Base-by-base conservation (phyloP, 1,140 invertebrate genomes). In the Drosophila baimaii region DNA sequence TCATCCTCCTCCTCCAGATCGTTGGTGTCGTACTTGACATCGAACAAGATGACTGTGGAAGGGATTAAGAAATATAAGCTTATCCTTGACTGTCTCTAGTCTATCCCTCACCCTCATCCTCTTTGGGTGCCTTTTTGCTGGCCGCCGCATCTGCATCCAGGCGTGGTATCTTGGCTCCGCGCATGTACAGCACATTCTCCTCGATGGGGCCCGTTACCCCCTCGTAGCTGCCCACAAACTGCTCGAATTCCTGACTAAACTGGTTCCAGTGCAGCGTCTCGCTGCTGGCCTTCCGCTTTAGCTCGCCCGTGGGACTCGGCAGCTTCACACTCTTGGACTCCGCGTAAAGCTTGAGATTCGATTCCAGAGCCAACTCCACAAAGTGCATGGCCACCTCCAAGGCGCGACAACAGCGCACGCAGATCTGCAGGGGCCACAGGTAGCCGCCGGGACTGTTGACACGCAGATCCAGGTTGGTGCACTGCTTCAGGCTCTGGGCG, bases 361-460 rank as follows among this genome's bases (percentile, higher is more conserved):
- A 89, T 3, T 89, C 85, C 5, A 90, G 15, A 3, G 84, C 77
- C 21, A 89, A 49, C 37, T 89, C 85, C 5, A 90, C 78, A 46
- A 90, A 90, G 29, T 90, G 88, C 83, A 83, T 89, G 5, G 89
- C 56, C 31, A 90, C 89, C 49, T 90, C 80, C 1, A 90, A 39
- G 5, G 88, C 88, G 25, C 88, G 84, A 35, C 88, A 90, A 19
- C 88, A 90, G 1, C 88, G 84, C 6, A 85, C 29, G 41, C 88
- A 90, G 21, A 90, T 89, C 25, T 89, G 88, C 83, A 78, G 81
- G n/a, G 80, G 80, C 81, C 80, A 89, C 9, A 65, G 47, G 46
- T 84, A 89, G 27, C 85, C 85, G 9, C 81, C 74, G 25, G 74
- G 58, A 13, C 73, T 85, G 15, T 72, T 52, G 1, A 55, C 52